Base-by-base conservation (phyloP, 2,113 vertebrate species). In the Centropus bengalensis region DNA sequence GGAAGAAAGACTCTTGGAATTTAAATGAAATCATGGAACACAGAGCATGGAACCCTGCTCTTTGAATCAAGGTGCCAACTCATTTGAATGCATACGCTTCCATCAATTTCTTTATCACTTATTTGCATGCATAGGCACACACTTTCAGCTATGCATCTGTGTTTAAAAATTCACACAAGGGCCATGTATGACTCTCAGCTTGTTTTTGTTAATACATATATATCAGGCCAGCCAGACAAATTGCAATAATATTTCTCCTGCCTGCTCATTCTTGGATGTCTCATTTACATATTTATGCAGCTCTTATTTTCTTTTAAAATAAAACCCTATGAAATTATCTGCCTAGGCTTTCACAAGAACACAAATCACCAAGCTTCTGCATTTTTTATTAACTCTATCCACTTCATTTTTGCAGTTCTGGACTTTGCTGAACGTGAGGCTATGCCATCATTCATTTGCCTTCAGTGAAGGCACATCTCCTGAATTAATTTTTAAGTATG, bases 201-300 rank as follows among this genome's bases (percentile, higher is more conserved):
- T 81, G 79, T 20, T 95, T 94, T 75, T 89, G 40, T 93, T 89
- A 51, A 86, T 89, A 69, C 68, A n/a, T 84, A 60, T 88, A 47
- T 88, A 38, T 77, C 68, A 86, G 5, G 30, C 76, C 54, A 88
- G 38, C 7, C 55, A 86, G 80, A 12, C 52, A 93, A 94, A 90
- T 36, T 78, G 91, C 56, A 88, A 52, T 90, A 96, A 88, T 96
- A 96, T 94, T 96, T 95, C 82, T 96, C 80, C 30, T 0, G 2
- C 73, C 90, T 93, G 69, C 80, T 86, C 88, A 88, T 96, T 88
- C 88, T 90, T 88, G 36, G 76, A 82, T 88, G 32, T 60, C 64
- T 95, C 52, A 95, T 96, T 95, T 96, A 70, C 93, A 91, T 96
- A 93, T 94, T 90, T 86, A 88, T 90, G 30, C 82, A 75, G 66